Evolutionary conservation across 2,888 invertebrate genomes (phyloP), one percentile per base, ranked within the genome.

Genomic region (Gari tellinella): DNA sequence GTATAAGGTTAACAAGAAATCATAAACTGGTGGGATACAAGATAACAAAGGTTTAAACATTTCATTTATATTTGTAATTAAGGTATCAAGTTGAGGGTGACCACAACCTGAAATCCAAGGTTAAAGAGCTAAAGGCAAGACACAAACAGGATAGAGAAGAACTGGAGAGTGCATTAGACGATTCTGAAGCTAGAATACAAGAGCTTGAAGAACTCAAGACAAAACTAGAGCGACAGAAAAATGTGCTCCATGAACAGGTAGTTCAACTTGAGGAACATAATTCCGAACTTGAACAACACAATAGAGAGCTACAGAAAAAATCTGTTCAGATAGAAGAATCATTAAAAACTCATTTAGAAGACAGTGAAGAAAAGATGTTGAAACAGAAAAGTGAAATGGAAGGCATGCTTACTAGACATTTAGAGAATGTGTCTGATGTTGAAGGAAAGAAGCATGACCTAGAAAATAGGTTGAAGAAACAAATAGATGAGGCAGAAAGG

Each of bases 361-460:
- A 63, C 2, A 55, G 26, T 41, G 61, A 65, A 14, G 53, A 65
- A 26, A 61, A 66, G 43, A 64, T 79, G 17, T 63, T 66, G 23
- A 56, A 31, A 38, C 72, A 72, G 43, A 72, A 61, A 21, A 45
- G 31, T n/a, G 78, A 78, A 45, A 78, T 73, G 78, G 78, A 73
- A 38, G 73, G 63, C 26, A 51, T 78, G 56, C 23, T 78, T 10
- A 61, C 69, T 15, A 73, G 70, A 49, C 73, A 78, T 48, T 66
- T 70, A 64, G 67, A 78, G 40, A 73, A 53, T 37, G 5, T 70
- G 8, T 65, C 75, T 38, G 65, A 70, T 56, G 70, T 78, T n/a
- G 79, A 78, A 56, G 72, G 76, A 41, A 67, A 82, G 21, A 82
- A 81, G 25, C 73, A 58, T 10, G 79, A 82, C 8, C 41, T 80